phyloP scores from a whole-genome alignment of 2,113 vertebrate species.

The Tragulus kanchil region DNA sequence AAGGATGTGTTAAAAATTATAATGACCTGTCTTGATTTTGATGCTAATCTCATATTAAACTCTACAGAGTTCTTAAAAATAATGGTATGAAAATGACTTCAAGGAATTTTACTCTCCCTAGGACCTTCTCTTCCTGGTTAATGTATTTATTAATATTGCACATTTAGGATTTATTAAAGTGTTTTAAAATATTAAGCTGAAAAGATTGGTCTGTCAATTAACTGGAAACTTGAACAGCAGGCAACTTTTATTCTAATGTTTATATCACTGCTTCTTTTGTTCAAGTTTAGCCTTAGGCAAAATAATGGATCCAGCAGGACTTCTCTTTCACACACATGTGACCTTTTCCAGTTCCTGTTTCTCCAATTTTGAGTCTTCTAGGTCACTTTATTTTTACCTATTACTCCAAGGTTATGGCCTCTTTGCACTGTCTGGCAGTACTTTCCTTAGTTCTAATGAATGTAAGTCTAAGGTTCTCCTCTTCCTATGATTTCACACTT shows the following conservation, averaged over 20 bases:
- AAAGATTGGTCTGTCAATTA: constrained; percentile 46
- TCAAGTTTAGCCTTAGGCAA: background rate
- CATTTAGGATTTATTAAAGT: constrained; percentile 38
- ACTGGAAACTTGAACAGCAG: constrained; percentile 64
- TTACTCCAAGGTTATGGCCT: background rate
- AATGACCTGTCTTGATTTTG: constrained; percentile 74
- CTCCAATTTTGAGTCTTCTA: background rate
- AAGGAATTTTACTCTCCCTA: constrained; percentile 76
- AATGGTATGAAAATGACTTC: constrained; percentile 60
- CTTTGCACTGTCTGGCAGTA: background rate
- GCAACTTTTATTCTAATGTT: background rate
- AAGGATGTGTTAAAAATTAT: constrained; percentile 68
- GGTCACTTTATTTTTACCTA: background rate
- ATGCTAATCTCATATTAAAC: constrained; percentile 78
- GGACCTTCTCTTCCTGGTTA: constrained; percentile 21
- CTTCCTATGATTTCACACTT: background rate
- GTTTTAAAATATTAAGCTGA: constrained; percentile 78
- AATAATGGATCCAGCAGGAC: background rate
- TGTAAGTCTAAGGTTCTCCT: background rate
- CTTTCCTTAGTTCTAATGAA: background rate
- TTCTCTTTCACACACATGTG: background rate
- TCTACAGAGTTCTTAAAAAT: constrained; percentile 75
- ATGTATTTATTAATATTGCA: constrained; percentile 59
- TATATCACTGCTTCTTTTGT: constrained; percentile 60
- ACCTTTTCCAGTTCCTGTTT: background rate